Base-by-base conservation (phyloP, 2,113 vertebrate species). In the Galbula dea region DNA sequence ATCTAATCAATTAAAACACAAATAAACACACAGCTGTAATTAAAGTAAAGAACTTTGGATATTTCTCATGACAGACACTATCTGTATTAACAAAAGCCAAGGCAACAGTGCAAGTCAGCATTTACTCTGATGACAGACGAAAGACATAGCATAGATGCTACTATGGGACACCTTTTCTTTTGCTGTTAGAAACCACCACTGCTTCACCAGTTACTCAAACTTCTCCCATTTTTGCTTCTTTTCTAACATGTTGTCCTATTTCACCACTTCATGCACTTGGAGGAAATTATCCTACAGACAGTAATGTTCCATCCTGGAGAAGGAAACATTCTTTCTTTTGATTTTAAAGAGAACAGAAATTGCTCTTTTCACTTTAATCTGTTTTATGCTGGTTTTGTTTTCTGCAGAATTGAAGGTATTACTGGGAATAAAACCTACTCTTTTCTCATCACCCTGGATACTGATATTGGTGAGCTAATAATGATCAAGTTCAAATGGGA, bases 361-460 rank as follows among this genome's bases (percentile, higher is more conserved):
- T 36, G 7, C 0, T 51, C 32, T 55, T 30, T 39, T 2, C 23
- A 49, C 22, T 71, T 86, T 20, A 61, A 66, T 75, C 23, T 7
- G 37, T 20, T 9, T 83, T 82, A 24, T 55, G 93, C 14, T 87
- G 46, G 11, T 58, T 91, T 57, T 90, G 34, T 65, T 94, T 94
- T 83, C 62, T 84, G 29, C 90, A 99, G 99, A 88, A 73, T 81
- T 21, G 98, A 98, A 95, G 95, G 96, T 36, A 97, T 99, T 91
- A 95, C 54, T 12, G 98, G 97, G 12, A 99, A 99, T 88, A 98
- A 98, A 96, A 99, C 98, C 46, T 98, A 98, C 84, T 98, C 98
- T 49, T 98, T 99, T 91, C 98, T 99, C 20, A 97, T 99, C 78
- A 98, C 98, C 1, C 83, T 99, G 97, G 98, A 99, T 65, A 95